These are phyloP conservation scores for Diachrysia chrysitis DNA, from an alignment of 2,888 invertebrate genomes.

Conservation along the genomic window DNA sequence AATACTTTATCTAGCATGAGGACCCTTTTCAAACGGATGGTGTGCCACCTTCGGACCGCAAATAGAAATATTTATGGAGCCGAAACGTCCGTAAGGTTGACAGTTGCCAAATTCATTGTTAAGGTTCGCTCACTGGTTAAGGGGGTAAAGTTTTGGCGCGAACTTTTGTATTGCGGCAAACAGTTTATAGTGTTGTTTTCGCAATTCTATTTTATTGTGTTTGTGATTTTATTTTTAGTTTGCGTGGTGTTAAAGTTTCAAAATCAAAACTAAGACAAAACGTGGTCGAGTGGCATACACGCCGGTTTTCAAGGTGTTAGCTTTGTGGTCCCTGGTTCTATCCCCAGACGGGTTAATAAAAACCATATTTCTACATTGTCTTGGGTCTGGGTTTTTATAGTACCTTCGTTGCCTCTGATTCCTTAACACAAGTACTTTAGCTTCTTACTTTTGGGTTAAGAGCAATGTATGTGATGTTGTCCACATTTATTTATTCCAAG, in stretches of 20 bases:
- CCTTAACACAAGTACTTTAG: too few species aligned
- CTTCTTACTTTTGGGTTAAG: too few species aligned
- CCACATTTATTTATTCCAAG: too few species aligned
- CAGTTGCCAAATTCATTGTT: constrained; percentile 68
- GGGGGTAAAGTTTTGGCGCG: neutral
- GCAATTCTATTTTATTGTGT: neutral
- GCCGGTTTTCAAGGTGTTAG: too few species aligned
- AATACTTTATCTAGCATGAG: constrained; percentile 43
- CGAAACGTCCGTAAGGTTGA: constrained; percentile 63
- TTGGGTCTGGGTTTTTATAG: neutral
- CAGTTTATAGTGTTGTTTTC: constrained; percentile 14
- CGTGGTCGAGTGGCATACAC: too few species aligned
- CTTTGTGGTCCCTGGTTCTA: too few species aligned
- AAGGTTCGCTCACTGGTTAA: constrained; percentile 32
- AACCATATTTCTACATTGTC: too few species aligned
- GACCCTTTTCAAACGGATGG: constrained; percentile 66
- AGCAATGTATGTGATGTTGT: too few species aligned
- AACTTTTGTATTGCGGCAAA: constrained; percentile 13
- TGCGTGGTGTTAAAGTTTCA: neutral
- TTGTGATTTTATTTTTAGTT: neutral
- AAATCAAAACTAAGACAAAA: too few species aligned
- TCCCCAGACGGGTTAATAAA: too few species aligned
- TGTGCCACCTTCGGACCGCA: constrained; percentile 59
- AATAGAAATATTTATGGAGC: constrained; percentile 73
- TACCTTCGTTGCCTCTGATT: too few species aligned